A percentile compares a stretch with the other conserved stretches of the same genome.
Evolutionary conservation across 2,113 vertebrate species (phyloP).

Genomic region (Mobula hypostoma): DNA sequence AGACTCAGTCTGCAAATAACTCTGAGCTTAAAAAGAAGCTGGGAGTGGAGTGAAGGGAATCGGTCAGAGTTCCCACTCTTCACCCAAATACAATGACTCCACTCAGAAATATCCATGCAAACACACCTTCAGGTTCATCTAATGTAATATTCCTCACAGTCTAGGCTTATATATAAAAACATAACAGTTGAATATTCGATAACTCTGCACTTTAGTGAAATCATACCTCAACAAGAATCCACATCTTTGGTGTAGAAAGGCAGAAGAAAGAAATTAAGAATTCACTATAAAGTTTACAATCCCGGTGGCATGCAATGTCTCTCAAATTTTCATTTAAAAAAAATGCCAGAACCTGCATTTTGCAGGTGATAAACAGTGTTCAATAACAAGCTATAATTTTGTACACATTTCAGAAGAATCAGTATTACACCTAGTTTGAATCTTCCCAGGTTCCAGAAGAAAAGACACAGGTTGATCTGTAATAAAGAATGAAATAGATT

Average conservation of each 20-base stretch:
- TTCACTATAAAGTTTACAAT: not conserved
- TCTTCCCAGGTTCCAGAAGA: not conserved
- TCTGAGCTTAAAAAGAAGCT: too few species aligned
- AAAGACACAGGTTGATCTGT: conserved; percentile 19
- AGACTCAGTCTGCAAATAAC: not conserved
- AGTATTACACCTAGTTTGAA: not conserved
- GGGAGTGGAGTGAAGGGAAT: not conserved
- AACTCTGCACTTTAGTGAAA: not conserved
- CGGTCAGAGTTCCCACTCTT: not conserved
- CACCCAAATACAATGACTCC: not conserved
- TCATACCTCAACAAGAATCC: not conserved
- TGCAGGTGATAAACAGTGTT: not conserved
- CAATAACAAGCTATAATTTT: not conserved
- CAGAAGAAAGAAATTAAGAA: not conserved
- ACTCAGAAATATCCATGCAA: not conserved
- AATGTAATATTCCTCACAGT: not conserved
- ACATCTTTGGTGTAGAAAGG: not conserved
- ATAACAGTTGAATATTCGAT: not conserved
- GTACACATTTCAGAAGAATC: not conserved
- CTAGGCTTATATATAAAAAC: not conserved
- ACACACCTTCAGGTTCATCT: not conserved
- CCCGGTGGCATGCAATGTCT: too few species aligned
- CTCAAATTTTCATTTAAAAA: not conserved
- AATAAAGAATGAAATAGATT: not conserved
- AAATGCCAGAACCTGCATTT: too few species aligned